These are phyloP conservation scores for Chelidonichthys spinosus DNA, from an alignment of 2,797 vertebrate genomes.

Conservation along the genomic window DNA sequence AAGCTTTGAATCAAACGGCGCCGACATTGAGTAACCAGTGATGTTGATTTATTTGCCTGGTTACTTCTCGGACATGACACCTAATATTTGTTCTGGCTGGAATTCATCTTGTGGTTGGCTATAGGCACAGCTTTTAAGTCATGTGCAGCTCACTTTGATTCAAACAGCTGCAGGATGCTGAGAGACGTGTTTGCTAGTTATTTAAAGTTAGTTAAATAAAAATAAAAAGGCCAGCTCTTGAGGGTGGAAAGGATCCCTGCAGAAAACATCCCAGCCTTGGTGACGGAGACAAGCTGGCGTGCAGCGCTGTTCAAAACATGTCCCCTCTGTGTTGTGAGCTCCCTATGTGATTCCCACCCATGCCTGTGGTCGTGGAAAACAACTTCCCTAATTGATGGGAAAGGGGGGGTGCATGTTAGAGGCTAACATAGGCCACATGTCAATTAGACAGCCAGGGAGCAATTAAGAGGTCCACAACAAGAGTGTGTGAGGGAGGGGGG, in stretches of 20 bases:
- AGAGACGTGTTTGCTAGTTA: constrained; percentile 50
- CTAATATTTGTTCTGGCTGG: constrained; percentile 20
- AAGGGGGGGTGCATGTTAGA: constrained; percentile 31
- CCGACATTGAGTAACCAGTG: not conserved
- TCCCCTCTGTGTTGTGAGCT: constrained; percentile 51
- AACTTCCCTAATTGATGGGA: constrained; percentile 67
- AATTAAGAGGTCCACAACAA: constrained; percentile 36
- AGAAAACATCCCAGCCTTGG: constrained; percentile 58
- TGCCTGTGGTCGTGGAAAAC: constrained; percentile 65
- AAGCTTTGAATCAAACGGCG: constrained; percentile 18
- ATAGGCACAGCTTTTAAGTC: constrained; percentile 20
- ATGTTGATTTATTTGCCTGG: not conserved
- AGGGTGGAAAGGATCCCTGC: constrained; percentile 47
- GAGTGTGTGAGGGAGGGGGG: constrained; percentile 17
- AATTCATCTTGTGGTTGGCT: constrained; percentile 13
- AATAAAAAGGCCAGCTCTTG: constrained; percentile 27
- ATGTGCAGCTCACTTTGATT: constrained; percentile 43
- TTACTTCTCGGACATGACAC: constrained; percentile 3
- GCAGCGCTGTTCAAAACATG: constrained; percentile 43
- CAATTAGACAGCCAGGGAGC: constrained; percentile 41
- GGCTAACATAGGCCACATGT: constrained; percentile 37
- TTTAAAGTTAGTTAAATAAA: constrained; percentile 45
- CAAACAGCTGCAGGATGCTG: constrained; percentile 13
- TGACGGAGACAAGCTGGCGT: constrained; percentile 57
- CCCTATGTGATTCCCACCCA: constrained; percentile 61